Evolutionary conservation across 2,888 invertebrate genomes (phyloP), one percentile per base, ranked within the genome.

Genomic region (Cepaea hortensis): DNA sequence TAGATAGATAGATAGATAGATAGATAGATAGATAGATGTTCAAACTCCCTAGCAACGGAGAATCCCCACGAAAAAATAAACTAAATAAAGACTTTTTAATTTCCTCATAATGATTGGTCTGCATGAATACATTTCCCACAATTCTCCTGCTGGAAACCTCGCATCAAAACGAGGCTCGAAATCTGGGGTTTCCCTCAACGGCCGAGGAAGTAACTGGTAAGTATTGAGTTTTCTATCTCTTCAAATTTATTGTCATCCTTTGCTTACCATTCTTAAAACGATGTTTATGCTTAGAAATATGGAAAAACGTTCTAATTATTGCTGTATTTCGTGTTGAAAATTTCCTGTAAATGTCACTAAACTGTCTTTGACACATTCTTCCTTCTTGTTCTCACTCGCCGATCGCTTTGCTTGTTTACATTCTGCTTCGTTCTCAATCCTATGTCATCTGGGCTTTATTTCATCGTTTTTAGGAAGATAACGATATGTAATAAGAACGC

Each of bases 351-450:
- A n/a, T 70, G 61, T 55, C 72, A 35, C 35, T 15, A 73, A 72
- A 23, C 55, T 73, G 82, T 23, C 72, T 0, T 82, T 73, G 46
- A 68, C 18, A 50, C 9, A 15, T 11, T 68, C 79, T 85, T 79
- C 85, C 85, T 79, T 79, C 70, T 23, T 50, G 79, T 85, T 79
- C 55, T 46, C 85, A 84, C 79, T 85, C 68, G 79, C 65, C 70
- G 79, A 62, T 15, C 77, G 85, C 85, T 77, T 20, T 84, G 81
- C 50, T 88, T 89, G 89, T 89, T 89, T 89, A 89, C 89, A 89
- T 86, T 87, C 73, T 70, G 79, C 50, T 68, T 55, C n/a, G 35
- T 81, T 80, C 68, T 23, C 85, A 85, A 88, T 89, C 89, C 79
- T 81, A 68, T n/a, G 48, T 73, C 88, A 89, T 89, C 89, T 55